Evolutionary conservation across 2,113 vertebrate genomes (phyloP).

Genomic region (Aegotheles bennettii): DNA sequence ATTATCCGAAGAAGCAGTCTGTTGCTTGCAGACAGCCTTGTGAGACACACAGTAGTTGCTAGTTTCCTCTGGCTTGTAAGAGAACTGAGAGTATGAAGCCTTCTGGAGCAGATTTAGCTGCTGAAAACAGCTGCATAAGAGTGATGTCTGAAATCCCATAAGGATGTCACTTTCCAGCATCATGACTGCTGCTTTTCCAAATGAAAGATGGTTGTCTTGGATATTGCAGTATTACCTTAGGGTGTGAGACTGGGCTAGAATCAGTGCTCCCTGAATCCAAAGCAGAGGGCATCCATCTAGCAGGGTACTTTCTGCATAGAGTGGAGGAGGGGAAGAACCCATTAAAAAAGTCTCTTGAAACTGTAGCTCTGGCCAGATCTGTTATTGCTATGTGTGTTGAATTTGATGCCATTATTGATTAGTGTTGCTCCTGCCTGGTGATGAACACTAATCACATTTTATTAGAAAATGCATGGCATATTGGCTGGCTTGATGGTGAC

Average conservation of each 20-base stretch:
- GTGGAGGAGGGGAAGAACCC: neutral
- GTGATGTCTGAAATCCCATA: neutral
- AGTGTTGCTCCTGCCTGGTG: neutral
- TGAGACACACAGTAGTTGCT: neutral
- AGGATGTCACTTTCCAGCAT: neutral
- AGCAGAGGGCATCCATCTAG: neutral
- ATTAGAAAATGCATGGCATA: neutral
- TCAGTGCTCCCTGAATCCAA: neutral
- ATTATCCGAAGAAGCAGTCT: neutral
- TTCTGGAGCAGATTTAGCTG: neutral
- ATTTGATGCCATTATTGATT: neutral
- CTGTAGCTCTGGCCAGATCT: neutral
- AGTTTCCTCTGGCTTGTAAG: neutral
- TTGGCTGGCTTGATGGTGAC: neutral
- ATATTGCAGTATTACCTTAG: neutral
- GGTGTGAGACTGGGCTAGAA: neutral
- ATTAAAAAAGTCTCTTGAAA: neutral
- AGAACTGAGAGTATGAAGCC: neutral
- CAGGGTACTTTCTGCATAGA: no score
- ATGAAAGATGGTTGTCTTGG: neutral
- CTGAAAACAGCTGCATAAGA: neutral
- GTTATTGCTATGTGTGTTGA: neutral
- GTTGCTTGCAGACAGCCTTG: neutral
- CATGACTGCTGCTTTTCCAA: neutral
- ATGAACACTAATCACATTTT: neutral